Base-by-base conservation (phyloP, 2,113 vertebrate genomes). In the Ailuropoda melanoleuca region DNA sequence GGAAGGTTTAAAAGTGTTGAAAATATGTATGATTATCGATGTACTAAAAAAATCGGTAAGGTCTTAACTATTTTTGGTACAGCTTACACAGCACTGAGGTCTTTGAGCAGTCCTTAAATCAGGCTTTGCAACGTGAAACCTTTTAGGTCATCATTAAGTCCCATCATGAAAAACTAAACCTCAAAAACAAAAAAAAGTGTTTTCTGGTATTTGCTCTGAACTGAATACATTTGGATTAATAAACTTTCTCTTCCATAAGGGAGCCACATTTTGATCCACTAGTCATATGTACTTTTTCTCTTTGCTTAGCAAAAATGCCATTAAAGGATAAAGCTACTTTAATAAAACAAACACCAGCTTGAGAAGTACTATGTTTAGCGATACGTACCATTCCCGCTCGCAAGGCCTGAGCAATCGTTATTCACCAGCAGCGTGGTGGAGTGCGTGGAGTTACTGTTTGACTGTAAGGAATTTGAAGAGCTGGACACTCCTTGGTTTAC, bases 381-480 rank as follows among this genome's bases (percentile, higher is more conserved):
- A 96, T 97, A 98, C 99, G 70, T 99, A 99, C 99, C 98, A 91
- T 99, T 99, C 82, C 99, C 98, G 92, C 98, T 99, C n/a, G 92
- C 68, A 3, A 99, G 99, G 89, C 99, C 97, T 95, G 98, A 98
- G 95, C 98, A 99, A 96, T 99, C 99, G 43, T 96, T 99, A 97
- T 98, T 99, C 98, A 99, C 98, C 96, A 99, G 98, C 96, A 99
- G 94, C 26, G 98, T 98, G 92, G 99, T 98, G 82, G 99, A 99
- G 97, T 99, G 99, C 97, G 98, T 99, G 96, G 99, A 99, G 97
- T 99, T 99, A 97, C 98, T 99, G 98, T 98, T 99, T 96, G 99
- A 99, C 90, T 99, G 99, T 88, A 99, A 98, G 87, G 99, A 99
- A 98, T 99, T 99, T 98, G 99, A 99, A 98, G 99, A 99, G 98